Evolutionary conservation across 23 tunicate species (phyloP), one percentile per base, ranked within the genome.

Genomic region (Trididemnum clinides): DNA sequence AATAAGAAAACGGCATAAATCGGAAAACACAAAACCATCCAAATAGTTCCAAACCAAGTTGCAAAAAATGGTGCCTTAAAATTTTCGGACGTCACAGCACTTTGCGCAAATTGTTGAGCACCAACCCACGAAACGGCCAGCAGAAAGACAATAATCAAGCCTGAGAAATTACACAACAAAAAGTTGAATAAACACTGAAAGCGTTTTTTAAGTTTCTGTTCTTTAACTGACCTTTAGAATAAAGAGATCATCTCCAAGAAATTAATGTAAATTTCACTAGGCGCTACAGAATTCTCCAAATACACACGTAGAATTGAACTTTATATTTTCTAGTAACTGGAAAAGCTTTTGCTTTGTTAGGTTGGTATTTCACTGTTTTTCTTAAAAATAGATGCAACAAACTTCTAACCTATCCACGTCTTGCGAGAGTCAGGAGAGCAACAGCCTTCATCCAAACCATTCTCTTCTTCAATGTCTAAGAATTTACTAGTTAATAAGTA

Each of bases 101-200:
- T 85, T 76, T 94, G 94, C 0, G 94, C 94, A 50, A 89, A 85
- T 49, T 94, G 98, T 36, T 94, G 98, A 20, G 98, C 90, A n/a
- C 98, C 98, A 51, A 94, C 98, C 98, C 98, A 94, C 0, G 98
- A 85, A 15, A 94, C 25, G 19, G 98, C 98, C 18, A 94, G 66
- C 15, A 89, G 81, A 29, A 94, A 23, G 4, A 94, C 98, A 30
- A 94, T 87, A 30, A 89, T 37, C 57, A 89, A 33, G 32, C 98
- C 98, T 70, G 72, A n/a, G n/a, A n/a, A n/a, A n/a, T n/a, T n/a
- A n/a, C n/a, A n/a, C n/a, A n/a, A n/a, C n/a, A n/a, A n/a, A 7
- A 44, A 7, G 54, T 44, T 7, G 15, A 44, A 15, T 44, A 7
- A 7, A 44, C 54, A 7, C 15, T 10, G 54, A 15, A 10, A 7